Base-by-base conservation (phyloP, 2,113 vertebrate species). In the Uria aalge region DNA sequence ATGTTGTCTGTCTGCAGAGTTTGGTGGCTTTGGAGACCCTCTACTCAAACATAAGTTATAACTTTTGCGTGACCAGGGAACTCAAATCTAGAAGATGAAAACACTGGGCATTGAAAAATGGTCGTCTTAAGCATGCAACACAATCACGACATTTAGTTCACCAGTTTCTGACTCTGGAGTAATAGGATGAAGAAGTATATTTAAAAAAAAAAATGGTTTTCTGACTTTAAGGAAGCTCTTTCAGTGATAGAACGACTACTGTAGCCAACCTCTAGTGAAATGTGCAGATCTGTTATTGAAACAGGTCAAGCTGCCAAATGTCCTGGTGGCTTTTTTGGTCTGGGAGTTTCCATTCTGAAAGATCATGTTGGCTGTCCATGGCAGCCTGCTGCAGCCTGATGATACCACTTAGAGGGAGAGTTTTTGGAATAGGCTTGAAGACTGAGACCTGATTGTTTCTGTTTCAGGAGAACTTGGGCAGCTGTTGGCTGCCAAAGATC, bases 261-360 rank as follows among this genome's bases (percentile, higher is more conserved):
- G 40, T 10, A 82, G 50, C 38, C 38, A 89, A 18, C 5, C 17
- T 81, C 74, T 27, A 72, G 19, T 62, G 40, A 85, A 92, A 89
- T 50, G 45, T 26, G 45, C 73, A 94, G 69, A 94, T 78, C 76
- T 90, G 40, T 79, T 94, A 87, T 72, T 90, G 84, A 79, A 76
- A 69, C 53, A 92, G 74, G 62, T 85, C 84, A 66, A 90, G 88
- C 74, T 95, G 97, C 94, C 95, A 96, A 97, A 87, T 59, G 74
- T 82, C 91, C 45, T 67, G 77, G 73, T 95, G 92, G 87, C 82
- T 95, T 96, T 90, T 95, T 83, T 8, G 34, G 95, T 83, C 55
- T 93, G 94, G 89, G 89, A 95, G 87, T 95, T 96, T 97, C 92
- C 81, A 90, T 94, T 96, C 71, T 88, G 92, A 89, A 96, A 95